These are phyloP conservation scores for Brachionus rotundiformis DNA, from an alignment of 1,140 invertebrate species.

Conservation along the genomic window DNA sequence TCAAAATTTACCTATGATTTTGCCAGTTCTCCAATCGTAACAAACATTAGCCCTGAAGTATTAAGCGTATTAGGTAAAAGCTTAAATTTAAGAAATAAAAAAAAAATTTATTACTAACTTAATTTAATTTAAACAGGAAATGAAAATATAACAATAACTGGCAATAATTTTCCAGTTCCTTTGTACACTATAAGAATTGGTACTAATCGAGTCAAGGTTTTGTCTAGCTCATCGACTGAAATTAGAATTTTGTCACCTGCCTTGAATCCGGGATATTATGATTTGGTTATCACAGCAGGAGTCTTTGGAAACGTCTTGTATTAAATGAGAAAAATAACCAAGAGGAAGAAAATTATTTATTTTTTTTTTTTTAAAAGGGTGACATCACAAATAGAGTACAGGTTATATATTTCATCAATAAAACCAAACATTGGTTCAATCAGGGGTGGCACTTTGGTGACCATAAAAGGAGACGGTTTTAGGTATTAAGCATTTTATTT, in stretches of 20 bases:
- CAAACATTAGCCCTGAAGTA: background rate
- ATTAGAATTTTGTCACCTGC: conserved; percentile 54
- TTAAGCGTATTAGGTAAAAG: conserved; percentile 15
- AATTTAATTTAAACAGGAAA: conserved; percentile 54
- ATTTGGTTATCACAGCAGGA: background rate
- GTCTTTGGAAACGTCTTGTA: conserved; percentile 1
- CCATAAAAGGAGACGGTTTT: conserved; percentile 58
- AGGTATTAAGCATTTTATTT: background rate
- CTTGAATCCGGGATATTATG: conserved; percentile 54
- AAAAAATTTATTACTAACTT: background rate
- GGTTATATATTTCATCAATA: conserved; percentile 48
- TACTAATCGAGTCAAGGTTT: conserved; percentile 49
- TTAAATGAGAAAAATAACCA: background rate
- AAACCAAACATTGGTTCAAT: conserved; percentile 46
- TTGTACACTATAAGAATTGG: conserved; percentile 52
- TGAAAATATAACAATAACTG: conserved; percentile 55
- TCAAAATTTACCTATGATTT: conserved; percentile 53
- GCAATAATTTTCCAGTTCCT: conserved; percentile 54
- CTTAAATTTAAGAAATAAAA: background rate
- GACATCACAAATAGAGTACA: background rate
- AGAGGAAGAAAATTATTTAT: background rate
- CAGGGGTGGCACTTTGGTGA: conserved; percentile 57
- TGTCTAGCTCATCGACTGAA: conserved; percentile 48
- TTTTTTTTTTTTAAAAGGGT: background rate
- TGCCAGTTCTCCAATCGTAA: background rate